A percentile compares a stretch with the other conserved stretches of the same genome.
These are phyloP conservation scores for Microctenopoma stevenorrisi DNA, from an alignment of 2,797 vertebrate genomes.

Conservation along the genomic window DNA sequence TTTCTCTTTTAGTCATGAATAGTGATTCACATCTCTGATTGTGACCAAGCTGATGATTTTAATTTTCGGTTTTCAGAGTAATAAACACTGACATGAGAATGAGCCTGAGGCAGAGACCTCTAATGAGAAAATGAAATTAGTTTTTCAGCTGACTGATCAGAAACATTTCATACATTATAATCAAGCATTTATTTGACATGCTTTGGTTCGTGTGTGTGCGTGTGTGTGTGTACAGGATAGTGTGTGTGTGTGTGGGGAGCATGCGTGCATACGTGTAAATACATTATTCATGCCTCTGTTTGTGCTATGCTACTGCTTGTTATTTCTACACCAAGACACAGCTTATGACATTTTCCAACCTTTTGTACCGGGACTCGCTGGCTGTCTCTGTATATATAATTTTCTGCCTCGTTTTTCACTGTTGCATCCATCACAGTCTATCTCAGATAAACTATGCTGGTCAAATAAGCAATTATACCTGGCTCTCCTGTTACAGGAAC, in stretches of 20 bases:
- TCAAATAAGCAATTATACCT: slow-evolving; percentile 63
- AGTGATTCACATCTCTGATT: slow-evolving; percentile 83
- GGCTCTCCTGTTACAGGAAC: slow-evolving; percentile 40
- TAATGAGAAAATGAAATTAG: slow-evolving; percentile 99
- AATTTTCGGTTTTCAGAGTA: slow-evolving; percentile 97
- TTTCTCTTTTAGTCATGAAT: slow-evolving; percentile 70
- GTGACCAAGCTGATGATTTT: slow-evolving; percentile 94
- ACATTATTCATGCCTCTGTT: slow-evolving; percentile 75
- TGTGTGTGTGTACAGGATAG: background rate
- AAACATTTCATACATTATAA: slow-evolving; percentile 99
- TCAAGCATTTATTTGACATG: slow-evolving; percentile 94
- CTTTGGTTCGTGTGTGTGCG: slow-evolving; percentile 66
- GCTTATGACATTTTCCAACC: slow-evolving; percentile 74
- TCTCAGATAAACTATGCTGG: slow-evolving; percentile 42
- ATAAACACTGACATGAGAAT: slow-evolving; percentile 98
- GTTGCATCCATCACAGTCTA: slow-evolving; percentile 58
- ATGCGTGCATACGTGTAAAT: slow-evolving; percentile 55
- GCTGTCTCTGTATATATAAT: slow-evolving; percentile 43
- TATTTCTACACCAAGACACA: slow-evolving; percentile 64
- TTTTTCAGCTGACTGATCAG: slow-evolving; percentile 99
- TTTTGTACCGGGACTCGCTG: slow-evolving; percentile 64
- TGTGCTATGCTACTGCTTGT: slow-evolving; percentile 60
- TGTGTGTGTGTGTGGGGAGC: slow-evolving; percentile 16
- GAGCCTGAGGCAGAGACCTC: slow-evolving; percentile 90
- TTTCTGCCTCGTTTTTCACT: slow-evolving; percentile 65